These are phyloP conservation scores for Ctenochaetus hawaiiensis DNA, from an alignment of 2,797 vertebrate species.

Conservation along the genomic window DNA sequence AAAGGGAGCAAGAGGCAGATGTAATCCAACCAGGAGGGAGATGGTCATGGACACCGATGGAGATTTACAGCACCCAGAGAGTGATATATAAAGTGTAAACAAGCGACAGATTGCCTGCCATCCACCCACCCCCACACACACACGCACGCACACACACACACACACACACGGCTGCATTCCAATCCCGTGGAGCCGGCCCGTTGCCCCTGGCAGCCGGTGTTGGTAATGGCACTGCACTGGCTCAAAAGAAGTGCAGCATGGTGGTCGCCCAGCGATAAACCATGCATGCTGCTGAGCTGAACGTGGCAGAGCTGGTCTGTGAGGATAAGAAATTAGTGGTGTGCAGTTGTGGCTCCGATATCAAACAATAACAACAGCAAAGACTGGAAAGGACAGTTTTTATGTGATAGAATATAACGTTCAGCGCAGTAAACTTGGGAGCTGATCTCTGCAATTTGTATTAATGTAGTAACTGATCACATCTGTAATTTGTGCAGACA, in stretches of 20 bases:
- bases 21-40: slow-evolving; percentile 59
- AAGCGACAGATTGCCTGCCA: slow-evolving; percentile 79
- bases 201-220: slow-evolving; percentile 75
- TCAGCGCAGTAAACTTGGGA: neutral
- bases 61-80: slow-evolving; percentile 74
- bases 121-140: slow-evolving; percentile 32
- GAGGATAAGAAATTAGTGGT: slow-evolving; percentile 33
- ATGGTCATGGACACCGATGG: slow-evolving; percentile 54
- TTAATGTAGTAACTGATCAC: neutral
- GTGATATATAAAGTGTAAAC: slow-evolving; percentile 79
- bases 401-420: neutral
- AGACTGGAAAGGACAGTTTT: slow-evolving; percentile 10
- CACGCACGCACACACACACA: too few species aligned
- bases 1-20: slow-evolving; percentile 52
- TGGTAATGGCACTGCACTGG: slow-evolving; percentile 57
- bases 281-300: slow-evolving; percentile 30
- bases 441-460: neutral
- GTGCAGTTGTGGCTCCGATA: slow-evolving; percentile 22
- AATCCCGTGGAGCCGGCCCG: slow-evolving; percentile 61
- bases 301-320: slow-evolving; percentile 25
- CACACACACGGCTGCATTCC: slow-evolving; percentile 60
- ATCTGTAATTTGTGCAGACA: neutral
- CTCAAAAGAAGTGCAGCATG: slow-evolving; percentile 50
- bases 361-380: slow-evolving; percentile 19
- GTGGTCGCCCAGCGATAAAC: slow-evolving; percentile 52